Base-by-base conservation (phyloP, 2,888 invertebrate genomes). In the Doris montereyensis region DNA sequence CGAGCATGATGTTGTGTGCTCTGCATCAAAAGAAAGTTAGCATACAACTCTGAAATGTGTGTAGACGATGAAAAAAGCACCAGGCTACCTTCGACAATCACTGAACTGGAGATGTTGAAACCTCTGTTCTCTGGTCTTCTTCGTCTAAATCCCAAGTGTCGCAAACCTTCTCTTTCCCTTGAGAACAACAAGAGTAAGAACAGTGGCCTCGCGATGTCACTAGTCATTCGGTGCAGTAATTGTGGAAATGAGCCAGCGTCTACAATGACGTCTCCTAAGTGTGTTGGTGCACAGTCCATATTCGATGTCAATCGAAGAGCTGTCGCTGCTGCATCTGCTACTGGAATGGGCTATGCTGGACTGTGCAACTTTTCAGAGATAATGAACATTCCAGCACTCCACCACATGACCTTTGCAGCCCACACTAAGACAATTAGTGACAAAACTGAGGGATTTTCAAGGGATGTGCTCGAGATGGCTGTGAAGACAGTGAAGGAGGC, bases 151-250 rank as follows among this genome's bases (percentile, higher is more conserved):
- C n/a, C n/a, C n/a, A n/a, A n/a, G n/a, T 71, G 71, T 24, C 21
- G 10, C 35, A 8, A 32, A 30, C 30, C 71, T 8, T 71, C 71
- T 24, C 71, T 71, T 10, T 28, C 71, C n/a, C 71, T 71, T 21
- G 28, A 28, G 71, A 35, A 24, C 28, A 30, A 71, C 35, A 41
- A 17, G 21, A 35, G 71, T 17, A 17, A 8, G n/a, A n/a, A n/a
- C n/a, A n/a, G n/a, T n/a, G n/a, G n/a, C n/a, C n/a, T n/a, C n/a
- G n/a, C n/a, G n/a, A n/a, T 71, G 13, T 17, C 24, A 21, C 35
- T 71, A 10, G 13, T 10, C 24, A 41, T 71, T 8, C 13, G 17
- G 10, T 71, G 71, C 26, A 26, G 10, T 5, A 28, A 17, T 5
- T 71, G 71, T 30, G 30, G 24, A n/a, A 26, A 34, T 13, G 24